These are phyloP conservation scores for Uropetala carovei DNA, from an alignment of 2,888 invertebrate species.

Conservation along the genomic window DNA sequence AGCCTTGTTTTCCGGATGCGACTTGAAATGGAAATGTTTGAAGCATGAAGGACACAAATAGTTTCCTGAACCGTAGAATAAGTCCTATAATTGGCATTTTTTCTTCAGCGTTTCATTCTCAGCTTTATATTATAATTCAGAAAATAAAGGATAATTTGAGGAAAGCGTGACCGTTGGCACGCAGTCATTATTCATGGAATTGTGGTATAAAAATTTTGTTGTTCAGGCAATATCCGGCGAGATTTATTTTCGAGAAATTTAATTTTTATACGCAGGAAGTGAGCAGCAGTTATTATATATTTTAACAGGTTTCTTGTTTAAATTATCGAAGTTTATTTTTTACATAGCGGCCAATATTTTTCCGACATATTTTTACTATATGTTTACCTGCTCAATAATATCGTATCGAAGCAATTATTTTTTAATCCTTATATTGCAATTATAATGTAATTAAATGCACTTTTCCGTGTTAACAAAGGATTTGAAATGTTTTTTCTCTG, in stretches of 20 bases:
- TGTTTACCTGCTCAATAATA: too few relatives aligned
- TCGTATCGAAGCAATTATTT: too few relatives aligned
- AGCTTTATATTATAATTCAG: not conserved
- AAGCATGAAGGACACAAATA: slow-evolving; percentile 7
- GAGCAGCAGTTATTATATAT: too few relatives aligned
- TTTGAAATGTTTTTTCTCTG: too few relatives aligned
- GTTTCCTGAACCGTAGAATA: not conserved
- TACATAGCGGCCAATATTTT: too few relatives aligned
- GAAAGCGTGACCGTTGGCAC: slow-evolving; percentile 14
- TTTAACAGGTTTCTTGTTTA: too few relatives aligned
- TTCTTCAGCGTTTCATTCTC: not conserved
- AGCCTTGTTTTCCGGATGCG: not conserved
- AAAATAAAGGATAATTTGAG: not conserved
- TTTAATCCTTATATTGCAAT: too few relatives aligned
- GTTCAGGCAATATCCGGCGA: not conserved
- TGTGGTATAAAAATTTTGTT: not conserved
- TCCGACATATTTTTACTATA: too few relatives aligned
- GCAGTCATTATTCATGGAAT: not conserved
- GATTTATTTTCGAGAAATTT: not conserved
- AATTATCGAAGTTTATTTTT: too few relatives aligned
- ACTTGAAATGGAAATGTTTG: not conserved
- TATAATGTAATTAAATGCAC: too few relatives aligned
- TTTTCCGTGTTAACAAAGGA: too few relatives aligned
- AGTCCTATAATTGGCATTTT: not conserved
- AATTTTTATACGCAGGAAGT: not conserved